Conservation (phyloP, 2,113 vertebrate species). For the Eira barbara region DNA sequence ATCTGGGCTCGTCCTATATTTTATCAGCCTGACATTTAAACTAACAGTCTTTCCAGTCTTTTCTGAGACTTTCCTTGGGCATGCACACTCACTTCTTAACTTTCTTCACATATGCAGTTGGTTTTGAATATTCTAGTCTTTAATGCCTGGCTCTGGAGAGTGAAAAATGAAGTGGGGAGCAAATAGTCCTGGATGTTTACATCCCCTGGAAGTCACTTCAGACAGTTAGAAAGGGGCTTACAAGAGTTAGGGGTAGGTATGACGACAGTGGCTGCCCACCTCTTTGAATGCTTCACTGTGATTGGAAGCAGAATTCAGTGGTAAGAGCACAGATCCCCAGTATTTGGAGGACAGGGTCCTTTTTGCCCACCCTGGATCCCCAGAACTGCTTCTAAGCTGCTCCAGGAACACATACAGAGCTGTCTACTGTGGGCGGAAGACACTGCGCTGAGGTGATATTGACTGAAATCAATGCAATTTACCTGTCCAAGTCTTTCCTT, state of each 20-base stretch:
- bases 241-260: neutral
- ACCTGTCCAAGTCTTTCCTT: neutral
- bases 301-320: neutral
- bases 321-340: neutral
- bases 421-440: neutral
- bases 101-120: neutral
- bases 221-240: neutral
- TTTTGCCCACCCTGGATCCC: neutral
- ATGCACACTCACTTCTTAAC: neutral
- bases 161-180: neutral
- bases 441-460: neutral
- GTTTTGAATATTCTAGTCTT: neutral
- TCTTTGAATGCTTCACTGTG: neutral
- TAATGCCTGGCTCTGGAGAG: neutral
- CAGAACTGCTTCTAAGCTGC: neutral
- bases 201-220: neutral
- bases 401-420: neutral
- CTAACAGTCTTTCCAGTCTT: neutral
- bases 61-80: neutral
- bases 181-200: neutral
- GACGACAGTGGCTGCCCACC: neutral
- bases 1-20: too few relatives aligned
- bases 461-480: neutral
- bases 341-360: neutral
- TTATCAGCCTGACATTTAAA: neutral